phyloP scores from a whole-genome alignment of 2,113 vertebrate genomes.

The Pachypanchax playfairii region DNA sequence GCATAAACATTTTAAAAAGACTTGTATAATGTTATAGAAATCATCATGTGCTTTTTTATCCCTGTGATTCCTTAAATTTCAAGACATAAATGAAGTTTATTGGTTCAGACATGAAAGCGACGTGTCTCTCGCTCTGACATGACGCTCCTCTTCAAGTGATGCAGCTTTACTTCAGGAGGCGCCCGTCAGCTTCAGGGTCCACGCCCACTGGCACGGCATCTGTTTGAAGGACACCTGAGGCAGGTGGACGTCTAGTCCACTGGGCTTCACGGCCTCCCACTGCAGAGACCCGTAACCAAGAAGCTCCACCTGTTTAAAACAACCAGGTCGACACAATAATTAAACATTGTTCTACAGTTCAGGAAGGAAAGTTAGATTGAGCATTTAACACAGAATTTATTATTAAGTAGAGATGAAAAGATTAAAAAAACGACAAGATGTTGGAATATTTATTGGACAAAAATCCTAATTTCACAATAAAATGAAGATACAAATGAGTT shows the following conservation, averaged over 20 bases:
- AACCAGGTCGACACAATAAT: too few relatives aligned
- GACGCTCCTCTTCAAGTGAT: constrained; percentile 17
- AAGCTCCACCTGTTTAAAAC: constrained; percentile 83
- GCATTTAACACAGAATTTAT: too few relatives aligned
- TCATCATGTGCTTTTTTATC: background rate
- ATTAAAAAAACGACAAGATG: too few relatives aligned
- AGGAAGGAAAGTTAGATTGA: too few relatives aligned
- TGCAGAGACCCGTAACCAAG: constrained; percentile 81
- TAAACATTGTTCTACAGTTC: too few relatives aligned
- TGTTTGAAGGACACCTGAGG: constrained; percentile 79
- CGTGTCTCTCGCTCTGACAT: background rate
- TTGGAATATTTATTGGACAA: too few relatives aligned
- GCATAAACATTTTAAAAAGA: background rate
- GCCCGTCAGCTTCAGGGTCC: constrained; percentile 84
- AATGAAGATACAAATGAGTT: too few relatives aligned
- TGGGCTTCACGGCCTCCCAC: constrained; percentile 79
- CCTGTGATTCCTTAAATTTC: background rate
- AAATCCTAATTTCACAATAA: too few relatives aligned
- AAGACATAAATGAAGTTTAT: background rate
- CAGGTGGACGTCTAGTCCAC: constrained; percentile 81
- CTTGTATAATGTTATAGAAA: background rate
- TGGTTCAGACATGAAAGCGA: background rate
- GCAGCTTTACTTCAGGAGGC: constrained; percentile 49
- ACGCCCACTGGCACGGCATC: constrained; percentile 90
- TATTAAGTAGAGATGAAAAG: too few relatives aligned